These are phyloP conservation scores for Petrolisthes manimaculis DNA, from an alignment of 2,888 invertebrate species.

Conservation along the genomic window DNA sequence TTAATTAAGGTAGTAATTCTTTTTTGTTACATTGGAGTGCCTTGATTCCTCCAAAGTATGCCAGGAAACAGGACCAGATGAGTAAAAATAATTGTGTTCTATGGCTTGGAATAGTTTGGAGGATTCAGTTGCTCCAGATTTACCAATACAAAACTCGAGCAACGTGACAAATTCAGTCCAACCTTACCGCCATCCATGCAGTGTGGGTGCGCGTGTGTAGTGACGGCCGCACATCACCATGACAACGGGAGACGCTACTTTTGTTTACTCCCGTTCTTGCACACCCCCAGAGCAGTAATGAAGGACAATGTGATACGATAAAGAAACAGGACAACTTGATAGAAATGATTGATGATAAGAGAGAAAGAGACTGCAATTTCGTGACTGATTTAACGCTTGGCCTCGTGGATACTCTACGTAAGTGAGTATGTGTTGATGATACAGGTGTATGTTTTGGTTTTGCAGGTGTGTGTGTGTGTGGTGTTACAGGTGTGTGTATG, in stretches of 20 bases:
- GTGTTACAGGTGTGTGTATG: constrained; percentile 45
- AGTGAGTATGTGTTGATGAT: constrained; percentile 39
- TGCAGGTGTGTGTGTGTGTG: constrained; percentile 53
- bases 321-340: not conserved
- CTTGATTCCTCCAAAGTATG: no score
- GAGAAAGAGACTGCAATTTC: constrained; percentile 54
- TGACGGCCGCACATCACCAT: not conserved
- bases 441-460: constrained; percentile 53
- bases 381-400: constrained; percentile 61
- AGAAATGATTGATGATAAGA: constrained; percentile 22
- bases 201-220: not conserved
- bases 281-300: not conserved
- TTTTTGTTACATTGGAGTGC: no score
- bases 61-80: no score
- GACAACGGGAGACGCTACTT: not conserved
- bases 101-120: no score
- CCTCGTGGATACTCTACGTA: constrained; percentile 60
- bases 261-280: not conserved
- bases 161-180: no score
- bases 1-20: no score
- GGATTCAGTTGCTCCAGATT: no score
- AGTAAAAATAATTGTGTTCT: no score
- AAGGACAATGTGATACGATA: no score
- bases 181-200: no score
- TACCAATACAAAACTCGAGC: no score